Conservation (phyloP, 1,140 invertebrate genomes). For the Hermetia illucens region DNA sequence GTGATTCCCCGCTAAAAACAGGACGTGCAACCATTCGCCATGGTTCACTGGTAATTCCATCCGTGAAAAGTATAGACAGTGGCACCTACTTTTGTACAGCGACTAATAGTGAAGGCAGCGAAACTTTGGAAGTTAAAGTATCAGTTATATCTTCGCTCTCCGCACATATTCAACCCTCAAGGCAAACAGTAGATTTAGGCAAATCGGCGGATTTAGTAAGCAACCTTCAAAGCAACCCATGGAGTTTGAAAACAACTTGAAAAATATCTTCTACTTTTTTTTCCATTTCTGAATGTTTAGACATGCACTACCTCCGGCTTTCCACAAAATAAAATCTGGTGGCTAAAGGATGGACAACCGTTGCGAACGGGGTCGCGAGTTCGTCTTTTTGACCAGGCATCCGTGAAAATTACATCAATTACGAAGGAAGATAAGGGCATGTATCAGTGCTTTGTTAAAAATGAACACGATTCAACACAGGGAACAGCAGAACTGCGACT, state of each 20-base stretch:
- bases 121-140: constrained; percentile 37
- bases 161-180: constrained; percentile 35
- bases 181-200: constrained; percentile 38
- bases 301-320: constrained; percentile 61
- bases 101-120: constrained; percentile 38
- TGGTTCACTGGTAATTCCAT: constrained; percentile 37
- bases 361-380: constrained; percentile 40
- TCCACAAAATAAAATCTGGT: constrained; percentile 52
- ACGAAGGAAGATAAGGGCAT: constrained; percentile 61
- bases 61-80: constrained; percentile 34
- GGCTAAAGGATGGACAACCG: constrained; percentile 57
- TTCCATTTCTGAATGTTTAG: constrained; percentile 8
- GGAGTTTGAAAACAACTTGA: too few species aligned
- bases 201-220: constrained; percentile 39
- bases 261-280: background rate
- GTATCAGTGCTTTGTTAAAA: constrained; percentile 68
- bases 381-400: constrained; percentile 33
- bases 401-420: constrained; percentile 48
- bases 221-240: constrained; percentile 7
- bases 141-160: constrained; percentile 34
- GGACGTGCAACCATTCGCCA: constrained; percentile 35
- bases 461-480: constrained; percentile 53
- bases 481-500: constrained; percentile 55
- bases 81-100: constrained; percentile 38
- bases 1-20: constrained; percentile 29